Conservation (phyloP, 2,888 invertebrate genomes). For the Amblyjoppa proteus region DNA sequence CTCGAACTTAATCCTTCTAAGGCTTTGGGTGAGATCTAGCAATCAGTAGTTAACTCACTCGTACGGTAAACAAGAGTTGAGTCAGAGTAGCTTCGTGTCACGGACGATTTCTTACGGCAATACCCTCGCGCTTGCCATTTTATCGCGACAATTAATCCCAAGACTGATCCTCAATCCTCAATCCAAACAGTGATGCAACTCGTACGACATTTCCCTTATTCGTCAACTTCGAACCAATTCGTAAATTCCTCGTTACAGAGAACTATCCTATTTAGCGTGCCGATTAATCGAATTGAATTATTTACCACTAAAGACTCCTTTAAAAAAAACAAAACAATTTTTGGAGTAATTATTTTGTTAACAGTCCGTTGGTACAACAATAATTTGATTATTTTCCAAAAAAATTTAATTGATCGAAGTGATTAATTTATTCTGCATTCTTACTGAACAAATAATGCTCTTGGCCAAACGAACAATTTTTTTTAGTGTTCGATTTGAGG, state of each 20-base stretch:
- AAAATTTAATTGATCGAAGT: background rate
- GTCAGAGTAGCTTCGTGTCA: constrained; percentile 55
- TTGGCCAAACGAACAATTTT: background rate
- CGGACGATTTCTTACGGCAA: constrained; percentile 51
- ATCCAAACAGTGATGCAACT: constrained; percentile 17
- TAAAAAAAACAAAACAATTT: background rate
- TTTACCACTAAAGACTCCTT: background rate
- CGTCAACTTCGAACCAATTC: constrained; percentile 1
- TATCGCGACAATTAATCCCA: constrained; percentile 47
- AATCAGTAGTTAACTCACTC: constrained; percentile 21
- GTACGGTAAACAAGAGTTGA: constrained; percentile 19
- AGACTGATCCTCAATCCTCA: constrained; percentile 25
- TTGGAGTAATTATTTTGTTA: no score
- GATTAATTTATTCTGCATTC: background rate
- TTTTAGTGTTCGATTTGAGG: background rate
- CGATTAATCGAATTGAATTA: background rate
- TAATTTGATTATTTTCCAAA: background rate
- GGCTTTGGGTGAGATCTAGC: constrained; percentile 30
- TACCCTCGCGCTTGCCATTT: constrained; percentile 32
- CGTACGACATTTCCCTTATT: constrained; percentile 28
- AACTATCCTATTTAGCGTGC: background rate
- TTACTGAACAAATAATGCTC: background rate
- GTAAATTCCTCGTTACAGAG: constrained; percentile 21
- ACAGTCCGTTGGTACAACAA: no score
- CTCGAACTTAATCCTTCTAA: constrained; percentile 42